Evolutionary conservation across 2,888 invertebrate species (phyloP), one percentile per base, ranked within the genome.

Genomic region (Ctena decussata): DNA sequence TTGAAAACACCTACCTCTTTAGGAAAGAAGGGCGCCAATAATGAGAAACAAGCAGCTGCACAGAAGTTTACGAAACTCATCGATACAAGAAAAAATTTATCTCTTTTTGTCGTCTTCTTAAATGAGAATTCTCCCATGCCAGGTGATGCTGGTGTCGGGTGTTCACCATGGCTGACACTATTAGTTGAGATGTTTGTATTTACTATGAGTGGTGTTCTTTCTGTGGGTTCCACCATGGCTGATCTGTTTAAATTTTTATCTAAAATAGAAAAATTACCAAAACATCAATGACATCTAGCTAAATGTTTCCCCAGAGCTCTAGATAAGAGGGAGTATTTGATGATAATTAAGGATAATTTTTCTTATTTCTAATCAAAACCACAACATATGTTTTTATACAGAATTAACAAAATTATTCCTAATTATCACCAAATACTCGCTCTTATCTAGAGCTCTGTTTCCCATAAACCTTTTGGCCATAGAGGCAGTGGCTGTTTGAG

Each of bases 11-110:
- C 89, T 84, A 94, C 94, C 93, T 94, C 93, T 44, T 74, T 81
- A 15, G 94, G 93, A 65, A 91, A 94, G 78, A 94, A 94, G 8
- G 94, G 94, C 11, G 92, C 93, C 21, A 92, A 84, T 39, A 94
- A 46, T 18, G 93, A 91, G 77, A 93, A 93, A 37, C 92, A 90
- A 18, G 90, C 88, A 8, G 90, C 81, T 30, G 92, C 92, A 72
- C 91, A 91, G 53, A 94, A 94, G 71, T 92, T 93, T 1, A 91
- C 91, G 72, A 92, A 87, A 15, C 84, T 91, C 89, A 93, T 87
- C 24, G 90, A 90, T 0, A 90, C 27, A 1, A 93, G 77, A 8
- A 92, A 90, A 49, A 90, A 84, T 60, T 92, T 93, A 44, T 91
- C 87, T 41, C 87, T 65, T 53, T 83, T 49, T 1, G 89, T 49